Conservation (phyloP, 92 coral and sea anemone genomes). For the Parazoanthus atlanticus region DNA sequence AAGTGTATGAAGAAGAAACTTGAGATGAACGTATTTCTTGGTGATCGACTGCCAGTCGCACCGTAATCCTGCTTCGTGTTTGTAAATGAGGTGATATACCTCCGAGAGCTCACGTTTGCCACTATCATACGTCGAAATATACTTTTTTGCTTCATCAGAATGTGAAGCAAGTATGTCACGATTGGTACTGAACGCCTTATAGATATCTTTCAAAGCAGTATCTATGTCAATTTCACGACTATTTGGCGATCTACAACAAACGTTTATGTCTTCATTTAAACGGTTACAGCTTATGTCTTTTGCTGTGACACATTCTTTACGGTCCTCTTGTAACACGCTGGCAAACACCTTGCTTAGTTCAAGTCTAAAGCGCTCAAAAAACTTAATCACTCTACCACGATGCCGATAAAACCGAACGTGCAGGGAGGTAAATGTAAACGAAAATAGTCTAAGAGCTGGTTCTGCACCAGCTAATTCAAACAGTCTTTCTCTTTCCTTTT, state of each 20-base stretch:
- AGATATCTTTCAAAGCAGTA: background rate
- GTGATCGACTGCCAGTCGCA: constrained; percentile 20
- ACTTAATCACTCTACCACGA: background rate
- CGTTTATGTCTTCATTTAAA: background rate
- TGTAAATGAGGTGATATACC: constrained; percentile 8
- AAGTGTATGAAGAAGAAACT: constrained; percentile 20
- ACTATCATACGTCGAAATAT: background rate
- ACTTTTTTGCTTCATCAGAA: constrained; percentile 20
- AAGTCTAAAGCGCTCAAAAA: constrained; percentile 17
- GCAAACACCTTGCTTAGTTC: constrained; percentile 5
- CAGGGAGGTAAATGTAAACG: constrained; percentile 7
- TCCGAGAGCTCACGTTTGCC: constrained; percentile 18
- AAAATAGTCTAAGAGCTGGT: constrained; percentile 18
- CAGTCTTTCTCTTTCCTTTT: constrained; percentile 3
- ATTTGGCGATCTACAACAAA: background rate
- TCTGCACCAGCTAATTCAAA: background rate
- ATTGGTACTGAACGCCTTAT: background rate
- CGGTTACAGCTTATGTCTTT: background rate
- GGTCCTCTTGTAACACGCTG: background rate
- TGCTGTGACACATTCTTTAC: background rate
- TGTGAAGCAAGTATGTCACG: background rate
- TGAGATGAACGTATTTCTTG: constrained; percentile 19
- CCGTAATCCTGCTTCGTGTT: constrained; percentile 3
- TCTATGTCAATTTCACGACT: constrained; percentile 6
- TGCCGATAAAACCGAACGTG: constrained; percentile 10